Percentiles rank a stretch among this genome's conserved stretches.
phyloP scores from a whole-genome alignment of 2,888 invertebrate genomes.

The Nomada fabriciana region DNA sequence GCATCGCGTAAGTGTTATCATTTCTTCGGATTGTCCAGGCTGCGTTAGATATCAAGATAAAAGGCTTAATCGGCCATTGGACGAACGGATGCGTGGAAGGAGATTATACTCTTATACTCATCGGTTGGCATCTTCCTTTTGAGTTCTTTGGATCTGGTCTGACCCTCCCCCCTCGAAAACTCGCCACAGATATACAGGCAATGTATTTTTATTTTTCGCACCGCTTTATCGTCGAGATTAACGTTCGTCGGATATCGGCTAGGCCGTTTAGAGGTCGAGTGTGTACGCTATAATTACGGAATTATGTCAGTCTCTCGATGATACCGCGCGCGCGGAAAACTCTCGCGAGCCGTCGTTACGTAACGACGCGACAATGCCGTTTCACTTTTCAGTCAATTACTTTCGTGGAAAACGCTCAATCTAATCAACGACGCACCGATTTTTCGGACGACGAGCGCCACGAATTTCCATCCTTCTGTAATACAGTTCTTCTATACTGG shows the following conservation, averaged over 20 bases:
- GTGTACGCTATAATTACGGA: constrained; percentile 73
- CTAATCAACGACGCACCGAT: not conserved
- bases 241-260: constrained; percentile 72
- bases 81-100: constrained; percentile 55
- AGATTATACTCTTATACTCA: constrained; percentile 57
- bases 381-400: not conserved
- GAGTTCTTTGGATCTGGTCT: constrained; percentile 17
- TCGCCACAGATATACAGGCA: constrained; percentile 26
- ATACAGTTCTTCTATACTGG: not conserved
- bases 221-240: constrained; percentile 75
- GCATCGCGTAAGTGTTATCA: constrained; percentile 69
- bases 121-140: constrained; percentile 50
- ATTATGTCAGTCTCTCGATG: constrained; percentile 68
- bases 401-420: not conserved
- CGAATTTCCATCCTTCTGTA: not conserved
- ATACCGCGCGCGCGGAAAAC: constrained; percentile 38
- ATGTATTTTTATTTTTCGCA: constrained; percentile 48
- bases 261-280: constrained; percentile 81
- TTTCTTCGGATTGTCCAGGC: constrained; percentile 60
- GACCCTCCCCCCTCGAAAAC: constrained; percentile 13
- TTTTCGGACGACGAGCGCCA: not conserved
- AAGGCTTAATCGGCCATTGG: constrained; percentile 70
- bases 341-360: constrained; percentile 19
- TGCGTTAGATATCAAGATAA: constrained; percentile 67
- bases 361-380: not conserved